Percentiles rank a stretch among this genome's conserved stretches.
Conservation (phyloP, 2,113 vertebrate genomes). For the Ceratotherium simum region DNA sequence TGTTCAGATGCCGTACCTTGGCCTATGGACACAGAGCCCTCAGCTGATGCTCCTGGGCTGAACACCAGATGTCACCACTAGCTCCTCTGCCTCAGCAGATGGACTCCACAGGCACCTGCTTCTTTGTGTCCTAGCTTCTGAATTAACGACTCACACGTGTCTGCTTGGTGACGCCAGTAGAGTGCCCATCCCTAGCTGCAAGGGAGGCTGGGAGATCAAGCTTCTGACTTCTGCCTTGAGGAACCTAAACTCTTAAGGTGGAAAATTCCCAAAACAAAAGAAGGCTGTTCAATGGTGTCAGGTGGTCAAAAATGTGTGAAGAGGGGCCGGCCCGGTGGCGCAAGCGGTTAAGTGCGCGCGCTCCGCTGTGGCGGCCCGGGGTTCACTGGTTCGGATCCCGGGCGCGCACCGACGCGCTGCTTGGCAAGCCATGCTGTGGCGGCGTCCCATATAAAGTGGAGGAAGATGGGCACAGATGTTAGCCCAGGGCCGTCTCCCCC, state of each 20-base stretch:
- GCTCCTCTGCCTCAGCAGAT: neutral
- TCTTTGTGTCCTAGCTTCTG: neutral
- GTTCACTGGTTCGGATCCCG: no score
- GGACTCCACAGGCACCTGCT: neutral
- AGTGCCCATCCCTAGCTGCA: neutral
- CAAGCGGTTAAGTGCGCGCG: no score
- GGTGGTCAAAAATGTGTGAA: neutral
- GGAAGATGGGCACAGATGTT: no score
- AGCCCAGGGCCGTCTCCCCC: no score
- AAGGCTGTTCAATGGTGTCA: neutral
- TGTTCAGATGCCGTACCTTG: fast-evolving
- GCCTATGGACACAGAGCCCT: neutral
- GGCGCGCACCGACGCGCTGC: no score
- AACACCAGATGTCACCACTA: neutral
- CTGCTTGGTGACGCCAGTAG: neutral
- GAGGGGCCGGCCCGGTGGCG: no score
- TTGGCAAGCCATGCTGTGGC: no score
- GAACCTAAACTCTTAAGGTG: neutral
- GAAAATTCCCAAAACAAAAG: neutral
- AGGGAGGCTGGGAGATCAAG: neutral
- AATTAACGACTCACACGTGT: neutral
- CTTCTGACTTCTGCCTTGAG: neutral
- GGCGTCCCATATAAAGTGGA: no score
- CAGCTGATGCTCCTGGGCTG: no score
- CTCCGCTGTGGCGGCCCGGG: no score